Evolutionary conservation across 2,797 vertebrate species (phyloP).

Genomic region (Rhynchotus rufescens): DNA sequence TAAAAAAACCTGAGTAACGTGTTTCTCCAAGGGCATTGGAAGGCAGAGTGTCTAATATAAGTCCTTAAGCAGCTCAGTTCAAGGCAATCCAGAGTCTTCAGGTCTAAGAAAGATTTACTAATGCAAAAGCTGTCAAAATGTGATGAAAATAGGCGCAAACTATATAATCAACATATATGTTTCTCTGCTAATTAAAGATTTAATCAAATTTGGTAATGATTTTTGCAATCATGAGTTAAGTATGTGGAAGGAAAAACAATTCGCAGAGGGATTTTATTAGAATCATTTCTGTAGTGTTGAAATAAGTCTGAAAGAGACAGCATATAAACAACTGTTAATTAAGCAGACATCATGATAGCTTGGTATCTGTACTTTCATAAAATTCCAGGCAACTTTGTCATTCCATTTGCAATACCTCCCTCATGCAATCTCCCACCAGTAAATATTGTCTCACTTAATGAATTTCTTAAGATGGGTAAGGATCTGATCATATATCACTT

Average conservation of each 20-base stretch:
- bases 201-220: constrained; percentile 66
- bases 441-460: constrained; percentile 3
- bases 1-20: not conserved
- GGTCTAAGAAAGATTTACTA: constrained; percentile 6
- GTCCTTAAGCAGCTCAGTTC: not conserved
- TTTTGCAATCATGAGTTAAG: constrained; percentile 63
- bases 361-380: constrained; percentile 32
- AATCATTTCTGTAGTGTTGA: constrained; percentile 23
- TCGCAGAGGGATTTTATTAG: constrained; percentile 41
- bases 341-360: constrained; percentile 36
- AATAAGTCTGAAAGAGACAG: constrained; percentile 47
- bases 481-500: not conserved
- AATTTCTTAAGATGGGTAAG: not conserved
- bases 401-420: not conserved
- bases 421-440: not conserved
- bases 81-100: not conserved
- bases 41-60: not conserved
- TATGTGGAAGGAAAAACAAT: constrained; percentile 27
- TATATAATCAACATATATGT: constrained; percentile 64
- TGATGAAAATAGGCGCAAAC: not conserved
- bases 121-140: constrained; percentile 42
- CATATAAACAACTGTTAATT: constrained; percentile 62
- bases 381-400: not conserved
- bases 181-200: constrained; percentile 65
- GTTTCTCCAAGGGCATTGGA: not conserved